phyloP scores from a whole-genome alignment of 23 tunicate species.

The Clavelina lepadiformis region DNA sequence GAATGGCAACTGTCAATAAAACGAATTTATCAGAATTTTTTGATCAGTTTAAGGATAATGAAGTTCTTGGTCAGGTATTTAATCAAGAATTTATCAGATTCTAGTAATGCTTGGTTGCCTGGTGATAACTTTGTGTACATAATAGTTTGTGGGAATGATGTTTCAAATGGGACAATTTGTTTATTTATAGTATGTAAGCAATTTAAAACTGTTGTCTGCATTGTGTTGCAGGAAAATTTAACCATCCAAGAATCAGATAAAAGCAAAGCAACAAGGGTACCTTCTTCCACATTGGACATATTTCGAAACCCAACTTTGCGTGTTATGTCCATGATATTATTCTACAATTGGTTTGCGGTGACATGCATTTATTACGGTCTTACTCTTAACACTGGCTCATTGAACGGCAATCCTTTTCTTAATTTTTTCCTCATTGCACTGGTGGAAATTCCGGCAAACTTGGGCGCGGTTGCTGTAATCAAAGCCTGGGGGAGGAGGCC shows the following conservation, averaged over 20 bases:
- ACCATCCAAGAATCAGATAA: no score
- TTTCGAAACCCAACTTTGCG: constrained; percentile 39
- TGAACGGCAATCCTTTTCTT: constrained; percentile 46
- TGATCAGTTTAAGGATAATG: constrained; percentile 6
- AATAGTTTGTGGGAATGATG: no score
- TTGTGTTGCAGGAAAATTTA: no score
- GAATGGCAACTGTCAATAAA: constrained; percentile 27
- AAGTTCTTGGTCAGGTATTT: no score
- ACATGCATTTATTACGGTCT: constrained; percentile 79
- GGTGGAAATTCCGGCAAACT: constrained; percentile 77
- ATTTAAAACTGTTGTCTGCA: no score
- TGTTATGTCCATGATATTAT: constrained; percentile 25
- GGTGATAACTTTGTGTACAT: no score
- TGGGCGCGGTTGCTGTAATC: constrained; percentile 33
- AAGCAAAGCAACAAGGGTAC: background rate
- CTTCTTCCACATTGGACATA: constrained; percentile 5
- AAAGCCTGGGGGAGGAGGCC: constrained; percentile 57
- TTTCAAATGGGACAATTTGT: no score
- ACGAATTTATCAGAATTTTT: constrained; percentile 9
- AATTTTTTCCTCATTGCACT: constrained; percentile 65
- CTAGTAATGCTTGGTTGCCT: no score
- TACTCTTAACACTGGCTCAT: constrained; percentile 42
- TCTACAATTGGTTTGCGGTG: constrained; percentile 75
- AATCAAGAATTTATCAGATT: no score
- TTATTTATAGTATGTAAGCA: no score